Evolutionary conservation across 2,113 vertebrate species (phyloP).

Genomic region (Megaceryle torquata): DNA sequence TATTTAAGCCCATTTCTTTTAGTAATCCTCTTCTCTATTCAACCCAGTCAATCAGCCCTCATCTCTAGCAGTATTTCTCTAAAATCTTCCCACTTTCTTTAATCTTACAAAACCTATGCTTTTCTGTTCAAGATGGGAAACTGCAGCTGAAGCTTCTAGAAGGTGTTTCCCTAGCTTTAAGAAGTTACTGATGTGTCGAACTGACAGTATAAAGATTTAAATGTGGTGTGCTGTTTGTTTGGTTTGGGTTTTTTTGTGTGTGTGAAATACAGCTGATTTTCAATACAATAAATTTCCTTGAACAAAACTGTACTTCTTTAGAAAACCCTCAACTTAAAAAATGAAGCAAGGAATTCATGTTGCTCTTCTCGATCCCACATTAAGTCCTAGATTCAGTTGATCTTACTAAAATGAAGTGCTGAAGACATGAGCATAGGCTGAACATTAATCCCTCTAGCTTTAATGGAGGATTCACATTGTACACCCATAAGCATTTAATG

Average conservation of each 20-base stretch:
- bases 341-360: fast-evolving
- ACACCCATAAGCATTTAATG: not conserved
- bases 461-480: not conserved
- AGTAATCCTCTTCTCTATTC: not conserved
- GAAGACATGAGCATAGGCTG: not conserved
- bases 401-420: not conserved
- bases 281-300: not conserved
- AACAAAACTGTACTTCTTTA: not conserved
- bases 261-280: not conserved
- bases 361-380: not conserved
- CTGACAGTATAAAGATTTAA: not conserved
- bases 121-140: not conserved
- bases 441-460: not conserved
- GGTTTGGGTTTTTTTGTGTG: not conserved
- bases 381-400: not conserved
- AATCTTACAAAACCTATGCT: not conserved
- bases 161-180: not conserved
- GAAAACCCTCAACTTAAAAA: not conserved
- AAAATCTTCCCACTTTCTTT: not conserved
- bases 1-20: not conserved
- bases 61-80: not conserved
- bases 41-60: not conserved
- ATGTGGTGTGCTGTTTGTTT: not conserved
- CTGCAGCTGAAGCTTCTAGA: not conserved
- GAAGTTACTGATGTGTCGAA: not conserved